Percentiles rank a stretch among this genome's conserved stretches.
phyloP scores from a whole-genome alignment of 2,113 vertebrate species.

The Sitta europaea region DNA sequence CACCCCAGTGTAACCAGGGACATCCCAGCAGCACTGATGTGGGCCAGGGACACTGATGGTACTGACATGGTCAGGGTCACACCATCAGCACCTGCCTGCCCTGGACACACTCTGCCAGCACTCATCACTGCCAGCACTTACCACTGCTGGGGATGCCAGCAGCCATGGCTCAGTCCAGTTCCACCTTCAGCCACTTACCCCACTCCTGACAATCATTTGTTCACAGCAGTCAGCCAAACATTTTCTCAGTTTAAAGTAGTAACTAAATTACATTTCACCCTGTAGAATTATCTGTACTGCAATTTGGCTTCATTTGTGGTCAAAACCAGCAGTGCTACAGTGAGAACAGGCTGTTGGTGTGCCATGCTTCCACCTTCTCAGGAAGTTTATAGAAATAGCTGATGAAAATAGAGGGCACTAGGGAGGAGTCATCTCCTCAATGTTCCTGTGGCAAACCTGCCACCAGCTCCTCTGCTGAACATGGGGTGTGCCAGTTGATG shows the following conservation, averaged over 20 bases:
- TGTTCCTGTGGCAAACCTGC: background rate
- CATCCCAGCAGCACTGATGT: background rate
- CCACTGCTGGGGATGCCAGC: fast-evolving
- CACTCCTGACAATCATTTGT: fast-evolving
- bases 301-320: background rate
- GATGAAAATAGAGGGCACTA: fast-evolving
- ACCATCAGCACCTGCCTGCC: background rate
- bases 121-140: background rate
- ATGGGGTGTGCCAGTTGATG: background rate
- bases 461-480: background rate
- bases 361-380: background rate
- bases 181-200: background rate
- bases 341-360: fast-evolving
- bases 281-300: background rate
- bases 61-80: background rate
- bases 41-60: background rate
- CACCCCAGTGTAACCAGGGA: background rate
- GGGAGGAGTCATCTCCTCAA: background rate
- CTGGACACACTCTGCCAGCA: background rate
- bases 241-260: background rate
- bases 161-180: background rate
- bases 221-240: background rate
- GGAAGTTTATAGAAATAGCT: background rate
- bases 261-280: background rate
- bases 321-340: background rate